Conservation (phyloP, 2,797 vertebrate species). For the Lindbergichthys nudifrons region DNA sequence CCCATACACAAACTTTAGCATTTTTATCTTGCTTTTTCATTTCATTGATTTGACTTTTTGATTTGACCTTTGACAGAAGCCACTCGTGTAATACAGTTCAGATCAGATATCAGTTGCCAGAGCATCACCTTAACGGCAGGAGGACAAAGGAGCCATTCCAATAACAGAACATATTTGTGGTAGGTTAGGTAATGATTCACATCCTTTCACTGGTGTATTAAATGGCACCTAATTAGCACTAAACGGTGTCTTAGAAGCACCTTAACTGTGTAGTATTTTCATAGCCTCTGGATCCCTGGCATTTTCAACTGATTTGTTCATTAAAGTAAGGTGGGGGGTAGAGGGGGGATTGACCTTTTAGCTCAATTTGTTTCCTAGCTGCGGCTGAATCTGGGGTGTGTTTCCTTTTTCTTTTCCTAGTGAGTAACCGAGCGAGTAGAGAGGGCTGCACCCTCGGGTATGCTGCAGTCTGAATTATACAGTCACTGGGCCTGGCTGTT, state of each 20-base stretch:
- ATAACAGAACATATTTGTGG: conserved; percentile 18
- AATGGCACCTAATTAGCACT: conserved; percentile 63
- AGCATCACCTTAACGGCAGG: background rate
- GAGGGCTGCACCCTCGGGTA: conserved; percentile 55
- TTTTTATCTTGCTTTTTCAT: background rate
- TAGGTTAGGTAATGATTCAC: conserved; percentile 59
- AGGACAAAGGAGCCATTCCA: conserved; percentile 2
- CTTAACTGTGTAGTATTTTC: conserved; percentile 73
- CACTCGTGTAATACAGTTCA: background rate
- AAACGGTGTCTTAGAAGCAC: conserved; percentile 38
- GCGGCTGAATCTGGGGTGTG: conserved; percentile 44
- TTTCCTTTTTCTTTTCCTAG: conserved; percentile 55
- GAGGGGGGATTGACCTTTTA: conserved; percentile 75
- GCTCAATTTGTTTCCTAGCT: conserved; percentile 75
- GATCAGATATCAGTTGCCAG: conserved; percentile 1
- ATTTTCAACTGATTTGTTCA: conserved; percentile 78
- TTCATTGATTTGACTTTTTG: conserved; percentile 8
- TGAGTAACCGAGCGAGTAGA: conserved; percentile 62
- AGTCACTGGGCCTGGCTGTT: conserved; percentile 52
- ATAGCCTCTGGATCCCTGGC: conserved; percentile 69
- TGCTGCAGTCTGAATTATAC: conserved; percentile 58
- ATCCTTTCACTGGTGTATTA: conserved; percentile 54
- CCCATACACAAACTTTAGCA: background rate
- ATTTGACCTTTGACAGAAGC: background rate
- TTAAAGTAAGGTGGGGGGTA: conserved; percentile 65